A percentile compares a stretch with the other conserved stretches of the same genome.
These are phyloP conservation scores for Drosophila birchii DNA, from an alignment of 2,888 invertebrate genomes.

Conservation along the genomic window DNA sequence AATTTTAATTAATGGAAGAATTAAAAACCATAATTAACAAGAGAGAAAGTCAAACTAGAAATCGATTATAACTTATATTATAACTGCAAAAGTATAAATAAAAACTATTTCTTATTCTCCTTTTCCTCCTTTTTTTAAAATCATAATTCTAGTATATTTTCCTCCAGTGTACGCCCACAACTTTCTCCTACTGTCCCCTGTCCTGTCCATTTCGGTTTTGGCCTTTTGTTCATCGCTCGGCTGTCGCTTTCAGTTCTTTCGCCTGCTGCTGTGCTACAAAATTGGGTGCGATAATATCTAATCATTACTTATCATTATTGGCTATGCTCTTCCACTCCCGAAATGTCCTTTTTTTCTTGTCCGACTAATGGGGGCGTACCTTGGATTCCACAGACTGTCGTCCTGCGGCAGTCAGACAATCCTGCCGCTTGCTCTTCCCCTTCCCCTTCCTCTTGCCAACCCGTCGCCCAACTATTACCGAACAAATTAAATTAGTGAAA, in stretches of 20 bases:
- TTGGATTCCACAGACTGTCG: conserved; percentile 15
- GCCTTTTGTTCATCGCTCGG: conserved; percentile 36
- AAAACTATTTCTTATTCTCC: not conserved
- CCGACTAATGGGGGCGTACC: conserved; percentile 62
- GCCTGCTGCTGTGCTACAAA: conserved; percentile 39
- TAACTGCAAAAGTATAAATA: not conserved
- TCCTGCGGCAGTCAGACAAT: conserved; percentile 23
- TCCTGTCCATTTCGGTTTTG: conserved; percentile 27
- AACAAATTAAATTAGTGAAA: conserved; percentile 76
- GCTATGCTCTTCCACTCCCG: conserved; percentile 48
- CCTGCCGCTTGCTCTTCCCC: not conserved
- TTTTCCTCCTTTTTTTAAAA: not conserved
- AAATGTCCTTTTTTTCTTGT: conserved; percentile 23
- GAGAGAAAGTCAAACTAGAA: not conserved
- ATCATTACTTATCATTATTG: conserved; percentile 81
- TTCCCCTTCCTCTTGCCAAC: not conserved
- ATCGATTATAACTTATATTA: not conserved
- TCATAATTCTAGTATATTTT: not conserved
- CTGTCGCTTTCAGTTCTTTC: conserved; percentile 53
- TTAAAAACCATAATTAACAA: too few relatives aligned
- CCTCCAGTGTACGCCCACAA: conserved; percentile 10
- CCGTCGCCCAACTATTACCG: conserved; percentile 65
- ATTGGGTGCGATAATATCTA: conserved; percentile 75
- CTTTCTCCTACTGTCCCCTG: conserved; percentile 5
- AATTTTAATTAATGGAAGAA: not conserved